phyloP scores from a whole-genome alignment of 2,797 vertebrate genomes.

The Philypnodon macrostomus region DNA sequence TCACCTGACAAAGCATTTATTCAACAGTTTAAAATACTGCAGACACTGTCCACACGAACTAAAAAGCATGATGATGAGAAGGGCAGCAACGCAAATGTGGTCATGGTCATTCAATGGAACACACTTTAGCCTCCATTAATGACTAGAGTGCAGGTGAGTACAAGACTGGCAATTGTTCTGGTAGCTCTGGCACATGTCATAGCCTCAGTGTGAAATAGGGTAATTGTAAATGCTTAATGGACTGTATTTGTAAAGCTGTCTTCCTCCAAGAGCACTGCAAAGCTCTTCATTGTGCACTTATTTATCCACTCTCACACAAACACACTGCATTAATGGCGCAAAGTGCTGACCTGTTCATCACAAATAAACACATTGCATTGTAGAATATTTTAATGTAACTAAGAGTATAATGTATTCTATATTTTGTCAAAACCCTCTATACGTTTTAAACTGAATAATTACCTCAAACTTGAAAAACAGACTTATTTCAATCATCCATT shows the following conservation, averaged over 20 bases:
- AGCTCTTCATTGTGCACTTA: constrained; percentile 8
- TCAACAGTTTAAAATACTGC: too few relatives aligned
- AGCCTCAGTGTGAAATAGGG: constrained; percentile 6
- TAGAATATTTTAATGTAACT: not conserved
- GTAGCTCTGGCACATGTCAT: not conserved
- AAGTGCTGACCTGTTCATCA: not conserved
- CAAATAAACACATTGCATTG: not conserved
- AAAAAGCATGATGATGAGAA: not conserved
- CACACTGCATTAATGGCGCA: not conserved
- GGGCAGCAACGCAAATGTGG: not conserved
- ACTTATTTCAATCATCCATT: not conserved
- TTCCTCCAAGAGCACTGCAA: not conserved
- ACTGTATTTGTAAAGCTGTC: constrained; percentile 5
- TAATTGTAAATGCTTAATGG: constrained; percentile 9
- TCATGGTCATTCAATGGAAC: not conserved
- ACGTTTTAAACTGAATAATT: not conserved
- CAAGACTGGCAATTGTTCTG: not conserved
- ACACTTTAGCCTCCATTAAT: not conserved
- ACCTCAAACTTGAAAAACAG: not conserved
- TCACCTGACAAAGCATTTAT: too few relatives aligned
- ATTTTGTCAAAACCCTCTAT: too few relatives aligned
- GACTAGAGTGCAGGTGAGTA: not conserved
- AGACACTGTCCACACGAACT: too few relatives aligned
- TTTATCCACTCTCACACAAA: constrained; percentile 1
- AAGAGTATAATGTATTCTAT: not conserved